Conservation (phyloP, 2,888 invertebrate species). For the Metacarcinus magister region DNA sequence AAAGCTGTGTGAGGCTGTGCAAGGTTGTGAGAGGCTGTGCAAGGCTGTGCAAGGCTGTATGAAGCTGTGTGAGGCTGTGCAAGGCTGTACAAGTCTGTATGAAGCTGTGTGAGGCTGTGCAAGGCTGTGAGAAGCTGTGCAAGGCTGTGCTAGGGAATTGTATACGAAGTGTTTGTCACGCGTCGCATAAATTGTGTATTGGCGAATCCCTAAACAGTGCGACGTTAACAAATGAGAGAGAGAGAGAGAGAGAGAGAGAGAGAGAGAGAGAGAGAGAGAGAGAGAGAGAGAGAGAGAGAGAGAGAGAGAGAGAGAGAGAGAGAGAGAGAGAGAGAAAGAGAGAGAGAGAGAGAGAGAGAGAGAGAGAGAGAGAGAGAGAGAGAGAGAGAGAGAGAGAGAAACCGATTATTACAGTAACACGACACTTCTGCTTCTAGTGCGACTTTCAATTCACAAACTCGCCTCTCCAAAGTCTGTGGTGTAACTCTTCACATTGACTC, state of each 20-base stretch:
- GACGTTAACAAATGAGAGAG: slow-evolving; percentile 12
- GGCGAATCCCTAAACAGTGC: background rate
- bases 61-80: no score
- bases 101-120: no score
- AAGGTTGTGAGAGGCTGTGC: no score
- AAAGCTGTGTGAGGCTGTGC: no score
- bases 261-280: slow-evolving; percentile 61
- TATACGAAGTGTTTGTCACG: background rate
- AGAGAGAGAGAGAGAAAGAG: slow-evolving; percentile 65
- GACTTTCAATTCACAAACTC: background rate
- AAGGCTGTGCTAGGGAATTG: background rate
- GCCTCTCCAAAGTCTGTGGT: background rate
- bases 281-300: slow-evolving; percentile 57
- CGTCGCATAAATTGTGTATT: background rate
- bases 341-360: slow-evolving; percentile 14
- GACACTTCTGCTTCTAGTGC: background rate
- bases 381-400: background rate
- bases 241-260: background rate
- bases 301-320: slow-evolving; percentile 21
- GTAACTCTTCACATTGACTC: background rate
- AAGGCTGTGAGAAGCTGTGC: background rate
- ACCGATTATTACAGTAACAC: no score
- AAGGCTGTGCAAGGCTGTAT: no score
- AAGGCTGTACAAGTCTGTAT: no score
- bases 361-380: background rate